Evolutionary conservation across 1,140 invertebrate species (phyloP).

Genomic region (Musca vetustissima): DNA sequence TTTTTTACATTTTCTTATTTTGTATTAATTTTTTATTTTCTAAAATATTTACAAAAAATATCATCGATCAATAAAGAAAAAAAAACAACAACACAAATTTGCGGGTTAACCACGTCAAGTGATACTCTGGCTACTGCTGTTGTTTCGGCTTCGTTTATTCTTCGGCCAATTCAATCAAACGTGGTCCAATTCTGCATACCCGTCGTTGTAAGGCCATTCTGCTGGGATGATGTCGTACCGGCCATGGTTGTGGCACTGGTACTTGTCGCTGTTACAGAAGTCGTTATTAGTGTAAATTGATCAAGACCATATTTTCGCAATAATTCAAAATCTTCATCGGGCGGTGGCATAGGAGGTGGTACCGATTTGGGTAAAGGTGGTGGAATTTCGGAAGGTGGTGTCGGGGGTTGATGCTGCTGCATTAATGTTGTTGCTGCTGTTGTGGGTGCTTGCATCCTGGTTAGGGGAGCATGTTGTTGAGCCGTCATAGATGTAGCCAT

Average conservation of each 20-base stretch:
- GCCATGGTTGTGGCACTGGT: conserved; percentile 31
- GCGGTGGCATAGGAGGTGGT: conserved; percentile 37
- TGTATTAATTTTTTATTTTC: not conserved
- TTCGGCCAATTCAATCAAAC: conserved; percentile 40
- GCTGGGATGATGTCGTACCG: not conserved
- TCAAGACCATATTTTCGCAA: conserved; percentile 62
- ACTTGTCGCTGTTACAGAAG: conserved; percentile 27
- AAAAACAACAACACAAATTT: too few species aligned
- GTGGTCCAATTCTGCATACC: conserved; percentile 53
- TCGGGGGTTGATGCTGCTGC: conserved; percentile 9
- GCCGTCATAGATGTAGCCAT: conserved; percentile 12
- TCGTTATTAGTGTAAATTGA: conserved; percentile 46
- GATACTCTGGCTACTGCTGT: too few species aligned
- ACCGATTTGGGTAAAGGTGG: conserved; percentile 31
- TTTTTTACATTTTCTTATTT: not conserved
- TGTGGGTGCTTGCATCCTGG: not conserved
- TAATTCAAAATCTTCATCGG: conserved; percentile 58
- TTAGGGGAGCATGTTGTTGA: conserved; percentile 5
- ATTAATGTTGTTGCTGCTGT: too few species aligned
- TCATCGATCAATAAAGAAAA: not conserved
- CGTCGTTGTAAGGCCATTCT: not conserved
- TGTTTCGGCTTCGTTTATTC: too few species aligned
- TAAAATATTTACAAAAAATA: conserved; percentile 1
- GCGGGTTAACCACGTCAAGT: too few species aligned
- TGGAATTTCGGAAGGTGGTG: conserved; percentile 37